phyloP scores from a whole-genome alignment of 1,140 invertebrate genomes.

The Plutomurus gul region DNA sequence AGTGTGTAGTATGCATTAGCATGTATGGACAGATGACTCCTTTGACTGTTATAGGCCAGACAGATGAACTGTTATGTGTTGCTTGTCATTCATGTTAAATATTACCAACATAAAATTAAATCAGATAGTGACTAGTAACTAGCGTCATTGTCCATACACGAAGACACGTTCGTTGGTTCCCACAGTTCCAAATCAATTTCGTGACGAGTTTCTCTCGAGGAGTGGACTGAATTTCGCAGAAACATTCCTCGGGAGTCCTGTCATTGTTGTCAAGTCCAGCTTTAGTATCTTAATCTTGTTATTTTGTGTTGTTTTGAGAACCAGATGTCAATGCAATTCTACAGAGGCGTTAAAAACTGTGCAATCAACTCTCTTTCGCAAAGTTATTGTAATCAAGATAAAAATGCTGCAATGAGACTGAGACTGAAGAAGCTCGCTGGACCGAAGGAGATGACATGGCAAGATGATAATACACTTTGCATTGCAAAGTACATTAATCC shows the following conservation, averaged over 20 bases:
- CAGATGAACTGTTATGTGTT: too few relatives aligned
- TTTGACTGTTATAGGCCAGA: neutral
- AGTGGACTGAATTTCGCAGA: neutral
- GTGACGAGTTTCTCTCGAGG: neutral
- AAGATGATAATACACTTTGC: neutral
- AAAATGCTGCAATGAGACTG: neutral
- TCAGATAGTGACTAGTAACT: too few relatives aligned
- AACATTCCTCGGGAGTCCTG: neutral
- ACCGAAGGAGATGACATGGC: neutral
- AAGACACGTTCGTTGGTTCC: neutral
- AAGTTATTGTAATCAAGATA: constrained; percentile 18
- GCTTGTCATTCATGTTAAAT: too few relatives aligned
- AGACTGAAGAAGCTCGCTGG: neutral
- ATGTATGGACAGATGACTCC: neutral
- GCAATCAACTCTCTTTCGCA: constrained; percentile 19
- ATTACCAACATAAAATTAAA: too few relatives aligned
- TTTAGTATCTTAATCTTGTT: neutral
- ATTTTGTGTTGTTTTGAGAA: constrained; percentile 13
- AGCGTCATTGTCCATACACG: too few relatives aligned
- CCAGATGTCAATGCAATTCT: constrained; percentile 9
- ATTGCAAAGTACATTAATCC: neutral
- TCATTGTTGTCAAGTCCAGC: neutral
- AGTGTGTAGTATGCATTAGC: neutral
- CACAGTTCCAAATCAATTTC: constrained; percentile 21
- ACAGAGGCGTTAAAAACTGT: constrained; percentile 7